phyloP scores from a whole-genome alignment of 2,113 vertebrate genomes.

The Plecturocebus donacophilus region DNA sequence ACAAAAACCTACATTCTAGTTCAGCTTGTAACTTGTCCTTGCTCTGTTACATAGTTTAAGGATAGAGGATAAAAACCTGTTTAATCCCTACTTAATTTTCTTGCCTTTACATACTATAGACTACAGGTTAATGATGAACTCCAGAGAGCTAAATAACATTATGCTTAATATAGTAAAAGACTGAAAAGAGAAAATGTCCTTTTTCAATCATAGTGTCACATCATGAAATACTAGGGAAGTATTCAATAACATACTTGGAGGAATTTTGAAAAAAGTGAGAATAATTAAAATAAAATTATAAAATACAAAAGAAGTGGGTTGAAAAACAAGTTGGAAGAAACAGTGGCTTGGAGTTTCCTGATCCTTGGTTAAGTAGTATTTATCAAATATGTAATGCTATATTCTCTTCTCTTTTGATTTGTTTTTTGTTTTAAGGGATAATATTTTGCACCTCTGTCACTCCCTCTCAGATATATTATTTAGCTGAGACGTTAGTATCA shows the following conservation, averaged over 20 bases:
- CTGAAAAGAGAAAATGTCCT: background rate
- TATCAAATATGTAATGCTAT: background rate
- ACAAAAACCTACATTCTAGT: constrained; percentile 1
- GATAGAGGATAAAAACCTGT: background rate
- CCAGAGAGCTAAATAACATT: background rate
- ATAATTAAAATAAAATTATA: constrained; percentile 7
- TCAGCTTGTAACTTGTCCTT: background rate
- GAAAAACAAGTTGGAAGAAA: background rate
- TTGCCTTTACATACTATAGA: background rate
- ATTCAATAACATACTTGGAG: background rate
- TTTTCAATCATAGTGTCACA: background rate
- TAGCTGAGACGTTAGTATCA: background rate
- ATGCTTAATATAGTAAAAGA: background rate
- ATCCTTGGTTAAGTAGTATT: background rate
- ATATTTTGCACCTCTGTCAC: background rate
- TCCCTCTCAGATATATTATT: background rate
- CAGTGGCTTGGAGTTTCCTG: background rate
- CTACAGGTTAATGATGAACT: background rate
- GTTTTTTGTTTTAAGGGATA: background rate
- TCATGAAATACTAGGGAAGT: background rate
- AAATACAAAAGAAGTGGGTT: background rate
- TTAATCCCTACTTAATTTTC: background rate
- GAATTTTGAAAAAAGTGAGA: background rate
- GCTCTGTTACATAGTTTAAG: background rate
- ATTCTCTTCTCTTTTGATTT: background rate